These are phyloP conservation scores for Synanceia verrucosa DNA, from an alignment of 2,797 vertebrate genomes.

Conservation along the genomic window DNA sequence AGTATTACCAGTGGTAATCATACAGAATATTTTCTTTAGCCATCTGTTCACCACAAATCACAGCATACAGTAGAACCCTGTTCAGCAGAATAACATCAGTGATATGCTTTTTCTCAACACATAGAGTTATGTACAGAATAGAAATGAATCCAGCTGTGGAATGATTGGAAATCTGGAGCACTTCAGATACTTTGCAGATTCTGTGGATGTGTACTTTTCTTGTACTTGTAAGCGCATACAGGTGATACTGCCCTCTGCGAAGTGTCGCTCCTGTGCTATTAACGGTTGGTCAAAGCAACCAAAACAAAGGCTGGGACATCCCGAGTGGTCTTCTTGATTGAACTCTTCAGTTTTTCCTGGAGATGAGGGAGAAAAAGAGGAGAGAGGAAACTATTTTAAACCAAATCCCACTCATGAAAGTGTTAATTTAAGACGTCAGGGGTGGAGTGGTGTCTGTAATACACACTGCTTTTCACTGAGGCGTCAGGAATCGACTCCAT, in stretches of 20 bases:
- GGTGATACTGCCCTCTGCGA: conserved; percentile 70
- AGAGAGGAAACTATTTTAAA: conserved; percentile 41
- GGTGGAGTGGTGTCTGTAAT: conserved; percentile 63
- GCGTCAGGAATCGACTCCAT: conserved; percentile 71
- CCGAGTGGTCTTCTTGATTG: conserved; percentile 83
- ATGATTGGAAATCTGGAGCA: conserved; percentile 79
- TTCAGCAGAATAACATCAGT: conserved; percentile 82
- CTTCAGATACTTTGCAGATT: conserved; percentile 71
- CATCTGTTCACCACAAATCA: conserved; percentile 80
- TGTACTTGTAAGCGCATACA: conserved; percentile 69
- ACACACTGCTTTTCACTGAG: conserved; percentile 71
- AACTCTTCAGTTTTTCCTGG: conserved; percentile 73
- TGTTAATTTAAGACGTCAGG: conserved; percentile 42
- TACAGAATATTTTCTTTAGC: conserved; percentile 82
- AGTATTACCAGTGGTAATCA: conserved; percentile 81
- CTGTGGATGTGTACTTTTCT: conserved; percentile 38
- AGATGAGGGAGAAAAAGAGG: conserved; percentile 38
- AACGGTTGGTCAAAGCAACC: conserved; percentile 81
- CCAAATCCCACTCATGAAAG: conserved; percentile 39
- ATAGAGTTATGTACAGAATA: conserved; percentile 82
- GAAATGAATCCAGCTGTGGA: conserved; percentile 80
- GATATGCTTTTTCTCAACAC: conserved; percentile 82
- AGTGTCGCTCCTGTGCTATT: conserved; percentile 84
- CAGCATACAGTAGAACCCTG: conserved; percentile 84
- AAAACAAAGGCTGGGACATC: conserved; percentile 83